Evolutionary conservation across 2,888 invertebrate species (phyloP).

Genomic region (Nymphalis c-album): DNA sequence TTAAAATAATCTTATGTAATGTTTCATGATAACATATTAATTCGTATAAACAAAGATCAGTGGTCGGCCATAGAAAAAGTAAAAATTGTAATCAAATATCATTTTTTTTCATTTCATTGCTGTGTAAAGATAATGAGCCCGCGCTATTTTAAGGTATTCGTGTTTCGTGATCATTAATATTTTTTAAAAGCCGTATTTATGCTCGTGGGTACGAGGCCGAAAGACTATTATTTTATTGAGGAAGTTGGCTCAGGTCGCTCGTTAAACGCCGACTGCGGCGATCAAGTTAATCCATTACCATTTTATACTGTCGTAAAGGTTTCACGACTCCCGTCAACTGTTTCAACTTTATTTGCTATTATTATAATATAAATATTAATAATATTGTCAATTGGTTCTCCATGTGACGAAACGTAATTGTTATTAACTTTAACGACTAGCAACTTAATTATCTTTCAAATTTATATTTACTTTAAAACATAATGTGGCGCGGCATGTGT

Average conservation of each 20-base stretch:
- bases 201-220: conserved; percentile 42
- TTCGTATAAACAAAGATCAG: not conserved
- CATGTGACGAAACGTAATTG: not conserved
- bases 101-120: conserved; percentile 20
- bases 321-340: conserved; percentile 69
- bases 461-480: no score
- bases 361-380: conserved; percentile 38
- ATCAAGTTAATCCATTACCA: conserved; percentile 77
- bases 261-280: conserved; percentile 67
- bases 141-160: conserved; percentile 38
- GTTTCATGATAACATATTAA: not conserved
- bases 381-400: conserved; percentile 40
- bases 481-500: not conserved
- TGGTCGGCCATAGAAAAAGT: not conserved
- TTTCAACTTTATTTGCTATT: conserved; percentile 55
- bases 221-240: conserved; percentile 76
- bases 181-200: conserved; percentile 44
- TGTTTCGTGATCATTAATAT: conserved; percentile 42
- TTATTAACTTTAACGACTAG: not conserved
- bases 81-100: no score
- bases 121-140: conserved; percentile 34
- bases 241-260: conserved; percentile 71
- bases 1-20: not conserved
- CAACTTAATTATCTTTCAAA: not conserved
- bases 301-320: conserved; percentile 77